Evolutionary conservation across 2,888 invertebrate genomes (phyloP).

Genomic region (Sinhomidia bicolor): DNA sequence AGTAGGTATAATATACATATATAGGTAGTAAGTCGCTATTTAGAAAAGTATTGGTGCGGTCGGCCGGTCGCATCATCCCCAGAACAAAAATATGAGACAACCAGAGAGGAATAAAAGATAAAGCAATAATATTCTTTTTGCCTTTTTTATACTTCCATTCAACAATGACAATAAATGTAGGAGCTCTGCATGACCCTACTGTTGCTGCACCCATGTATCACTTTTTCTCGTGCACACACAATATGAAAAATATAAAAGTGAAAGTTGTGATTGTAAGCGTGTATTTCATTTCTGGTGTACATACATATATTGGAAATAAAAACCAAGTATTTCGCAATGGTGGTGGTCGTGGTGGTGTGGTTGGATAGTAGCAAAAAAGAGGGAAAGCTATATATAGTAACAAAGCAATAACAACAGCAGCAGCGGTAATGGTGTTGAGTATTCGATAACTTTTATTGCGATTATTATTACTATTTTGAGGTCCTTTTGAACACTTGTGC

Average conservation of each 20-base stretch:
- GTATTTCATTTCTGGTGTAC: background rate
- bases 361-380: background rate
- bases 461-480: slow-evolving; percentile 35
- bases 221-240: slow-evolving; percentile 6
- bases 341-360: background rate
- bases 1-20: slow-evolving; percentile 42
- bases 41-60: background rate
- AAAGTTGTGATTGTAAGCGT: background rate
- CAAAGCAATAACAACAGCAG: background rate
- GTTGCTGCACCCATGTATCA: slow-evolving; percentile 29
- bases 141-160: slow-evolving; percentile 8
- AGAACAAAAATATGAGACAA: slow-evolving; percentile 9
- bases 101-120: slow-evolving; percentile 34
- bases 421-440: slow-evolving; percentile 29
- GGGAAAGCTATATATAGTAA: background rate
- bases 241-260: background rate
- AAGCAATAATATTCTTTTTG: slow-evolving; percentile 36
- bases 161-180: background rate
- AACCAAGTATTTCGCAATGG: no score
- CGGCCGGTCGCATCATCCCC: background rate
- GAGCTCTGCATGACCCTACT: slow-evolving; percentile 3
- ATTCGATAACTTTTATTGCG: slow-evolving; percentile 61
- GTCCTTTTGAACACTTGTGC: background rate
- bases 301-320: slow-evolving; percentile 1
- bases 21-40: slow-evolving; percentile 11